A percentile compares a stretch with the other conserved stretches of the same genome.
These are phyloP conservation scores for Gymnorhina tibicen DNA, from an alignment of 2,113 vertebrate genomes.

Conservation along the genomic window DNA sequence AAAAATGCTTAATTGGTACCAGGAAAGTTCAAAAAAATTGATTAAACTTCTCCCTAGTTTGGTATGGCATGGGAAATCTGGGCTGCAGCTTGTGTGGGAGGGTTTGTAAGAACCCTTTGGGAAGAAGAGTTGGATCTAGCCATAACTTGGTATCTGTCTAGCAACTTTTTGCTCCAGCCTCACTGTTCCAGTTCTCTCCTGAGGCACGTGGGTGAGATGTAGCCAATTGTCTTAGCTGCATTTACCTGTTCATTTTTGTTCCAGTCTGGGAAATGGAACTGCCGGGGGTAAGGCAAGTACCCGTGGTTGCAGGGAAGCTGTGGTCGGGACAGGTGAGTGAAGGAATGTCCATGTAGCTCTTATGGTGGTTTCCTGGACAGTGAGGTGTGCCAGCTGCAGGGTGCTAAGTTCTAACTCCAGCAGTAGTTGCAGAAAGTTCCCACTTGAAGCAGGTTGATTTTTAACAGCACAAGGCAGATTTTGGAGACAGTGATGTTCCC, in stretches of 20 bases:
- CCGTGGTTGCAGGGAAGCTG: neutral
- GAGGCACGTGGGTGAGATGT: neutral
- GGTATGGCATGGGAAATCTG: neutral
- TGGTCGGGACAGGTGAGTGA: neutral
- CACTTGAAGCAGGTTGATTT: neutral
- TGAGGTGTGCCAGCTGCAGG: neutral
- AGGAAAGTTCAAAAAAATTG: neutral
- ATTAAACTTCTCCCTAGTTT: neutral
- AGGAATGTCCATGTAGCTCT: neutral
- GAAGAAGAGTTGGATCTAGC: neutral
- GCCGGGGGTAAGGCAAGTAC: neutral
- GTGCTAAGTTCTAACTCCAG: neutral
- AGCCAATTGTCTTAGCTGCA: neutral
- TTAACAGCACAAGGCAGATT: neutral
- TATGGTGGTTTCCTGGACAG: neutral
- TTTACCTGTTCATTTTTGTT: neutral
- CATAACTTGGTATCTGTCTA: neutral
- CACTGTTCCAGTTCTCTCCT: neutral
- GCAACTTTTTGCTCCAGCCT: neutral
- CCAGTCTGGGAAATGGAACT: neutral
- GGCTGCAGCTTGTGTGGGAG: neutral
- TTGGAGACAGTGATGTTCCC: fast-evolving
- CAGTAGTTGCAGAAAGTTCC: neutral
- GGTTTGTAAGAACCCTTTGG: neutral
- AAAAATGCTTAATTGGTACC: neutral